Evolutionary conservation across 2,888 invertebrate genomes (phyloP).

Genomic region (Cheilosia grossa): DNA sequence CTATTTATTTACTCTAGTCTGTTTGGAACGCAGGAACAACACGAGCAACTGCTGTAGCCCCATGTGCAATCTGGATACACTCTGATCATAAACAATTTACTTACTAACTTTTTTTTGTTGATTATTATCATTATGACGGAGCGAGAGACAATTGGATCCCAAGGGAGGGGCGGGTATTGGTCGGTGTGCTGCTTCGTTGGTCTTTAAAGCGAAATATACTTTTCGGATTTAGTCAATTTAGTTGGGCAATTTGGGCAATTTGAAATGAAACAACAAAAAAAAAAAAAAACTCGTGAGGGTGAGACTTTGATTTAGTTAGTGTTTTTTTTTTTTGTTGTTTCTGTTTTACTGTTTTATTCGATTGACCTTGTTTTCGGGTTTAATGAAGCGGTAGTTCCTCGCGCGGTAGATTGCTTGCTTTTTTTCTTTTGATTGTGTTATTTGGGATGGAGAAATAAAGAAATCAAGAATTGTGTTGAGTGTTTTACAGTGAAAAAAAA

Average conservation of each 20-base stretch:
- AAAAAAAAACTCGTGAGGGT: constrained; percentile 13
- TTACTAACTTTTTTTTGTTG: constrained; percentile 37
- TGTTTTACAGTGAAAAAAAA: constrained; percentile 5
- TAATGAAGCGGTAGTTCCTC: constrained; percentile 62
- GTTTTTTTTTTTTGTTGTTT: not conserved
- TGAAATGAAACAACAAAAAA: constrained; percentile 14
- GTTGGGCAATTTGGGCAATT: constrained; percentile 58
- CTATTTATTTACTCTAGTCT: constrained; percentile 45
- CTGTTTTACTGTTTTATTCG: constrained; percentile 19
- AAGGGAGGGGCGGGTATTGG: constrained; percentile 3
- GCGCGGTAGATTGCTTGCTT: not conserved
- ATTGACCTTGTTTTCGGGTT: constrained; percentile 58
- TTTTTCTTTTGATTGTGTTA: constrained; percentile 14
- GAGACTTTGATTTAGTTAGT: constrained; percentile 42
- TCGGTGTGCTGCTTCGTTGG: not conserved
- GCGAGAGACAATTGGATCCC: constrained; percentile 9
- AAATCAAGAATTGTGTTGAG: constrained; percentile 13
- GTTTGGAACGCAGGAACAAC: constrained; percentile 7
- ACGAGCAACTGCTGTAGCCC: constrained; percentile 20
- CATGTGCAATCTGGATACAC: constrained; percentile 23
- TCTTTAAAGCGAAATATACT: constrained; percentile 32
- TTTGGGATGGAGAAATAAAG: constrained; percentile 32
- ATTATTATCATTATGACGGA: constrained; percentile 32
- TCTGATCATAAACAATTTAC: constrained; percentile 54
- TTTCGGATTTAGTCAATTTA: constrained; percentile 51